Conservation (phyloP, 2,113 vertebrate species). For the Hippocampus comes region DNA sequence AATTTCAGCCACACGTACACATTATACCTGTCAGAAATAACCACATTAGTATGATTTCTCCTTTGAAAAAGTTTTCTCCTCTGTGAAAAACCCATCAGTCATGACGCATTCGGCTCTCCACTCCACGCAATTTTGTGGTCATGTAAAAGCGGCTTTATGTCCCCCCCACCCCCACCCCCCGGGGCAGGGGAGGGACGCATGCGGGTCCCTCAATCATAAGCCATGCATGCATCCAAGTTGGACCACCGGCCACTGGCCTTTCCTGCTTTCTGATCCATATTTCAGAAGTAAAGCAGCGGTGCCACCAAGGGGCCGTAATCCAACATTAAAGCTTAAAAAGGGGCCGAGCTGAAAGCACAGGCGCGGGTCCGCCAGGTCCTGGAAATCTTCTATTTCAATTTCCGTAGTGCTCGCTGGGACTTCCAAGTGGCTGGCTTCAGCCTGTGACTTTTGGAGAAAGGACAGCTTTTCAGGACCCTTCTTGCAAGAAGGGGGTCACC, state of each 20-base stretch:
- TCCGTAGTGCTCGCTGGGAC: conserved; percentile 52
- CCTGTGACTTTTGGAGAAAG: conserved; percentile 33
- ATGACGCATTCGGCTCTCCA: background rate
- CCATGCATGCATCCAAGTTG: conserved; percentile 19
- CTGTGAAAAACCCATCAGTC: background rate
- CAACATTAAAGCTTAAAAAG: conserved; percentile 63
- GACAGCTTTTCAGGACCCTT: conserved; percentile 39
- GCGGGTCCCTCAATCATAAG: conserved; percentile 5
- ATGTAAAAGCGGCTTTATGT: background rate
- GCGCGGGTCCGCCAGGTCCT: conserved; percentile 57
- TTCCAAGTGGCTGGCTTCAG: conserved; percentile 43
- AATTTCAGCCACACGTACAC: background rate
- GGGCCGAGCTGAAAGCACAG: conserved; percentile 51
- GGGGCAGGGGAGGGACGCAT: background rate
- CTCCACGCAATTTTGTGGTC: background rate
- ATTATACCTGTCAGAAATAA: background rate
- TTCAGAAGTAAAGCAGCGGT: conserved; percentile 65
- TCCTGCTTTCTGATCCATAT: conserved; percentile 72
- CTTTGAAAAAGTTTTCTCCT: background rate
- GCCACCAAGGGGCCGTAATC: conserved; percentile 69
- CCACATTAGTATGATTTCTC: background rate
- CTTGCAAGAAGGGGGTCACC: conserved; percentile 33
- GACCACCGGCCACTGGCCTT: conserved; percentile 70
- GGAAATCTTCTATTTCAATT: conserved; percentile 66
- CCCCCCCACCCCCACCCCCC: background rate